Evolutionary conservation across 37 sponge, comb jelly and placozoan genomes (phyloP).

Genomic region (Mnemiopsis leidyi): DNA sequence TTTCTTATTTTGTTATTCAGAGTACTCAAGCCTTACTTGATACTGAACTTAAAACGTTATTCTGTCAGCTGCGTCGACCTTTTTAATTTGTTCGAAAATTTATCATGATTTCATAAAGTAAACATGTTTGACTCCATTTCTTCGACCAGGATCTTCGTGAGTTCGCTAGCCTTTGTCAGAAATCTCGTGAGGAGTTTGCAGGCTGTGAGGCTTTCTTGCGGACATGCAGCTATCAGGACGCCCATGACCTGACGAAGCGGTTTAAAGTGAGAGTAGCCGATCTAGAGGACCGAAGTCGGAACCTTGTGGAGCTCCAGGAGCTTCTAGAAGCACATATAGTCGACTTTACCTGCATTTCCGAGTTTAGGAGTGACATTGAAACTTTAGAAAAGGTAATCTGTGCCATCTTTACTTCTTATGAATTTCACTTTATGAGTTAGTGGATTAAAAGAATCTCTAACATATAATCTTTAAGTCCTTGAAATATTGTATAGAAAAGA

Average conservation of each 20-base stretch:
- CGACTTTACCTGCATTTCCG: conserved; percentile 77
- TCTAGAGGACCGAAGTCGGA: conserved; percentile 16
- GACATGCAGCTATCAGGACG: conserved; percentile 35
- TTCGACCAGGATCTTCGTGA: conserved; percentile 13
- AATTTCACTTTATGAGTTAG: too few relatives aligned
- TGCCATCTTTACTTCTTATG: too few relatives aligned
- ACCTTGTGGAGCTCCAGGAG: conserved; percentile 87
- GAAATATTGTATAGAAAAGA: too few relatives aligned
- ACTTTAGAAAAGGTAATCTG: conserved; percentile 58
- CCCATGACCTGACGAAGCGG: background rate
- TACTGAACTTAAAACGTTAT: too few relatives aligned
- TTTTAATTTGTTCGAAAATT: too few relatives aligned
- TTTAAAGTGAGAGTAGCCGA: conserved; percentile 11
- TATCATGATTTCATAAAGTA: too few relatives aligned
- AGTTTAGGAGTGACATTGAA: conserved; percentile 69
- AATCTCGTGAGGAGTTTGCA: conserved; percentile 64
- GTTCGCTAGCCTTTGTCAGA: conserved; percentile 56
- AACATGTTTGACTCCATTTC: too few relatives aligned
- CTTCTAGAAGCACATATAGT: conserved; percentile 80
- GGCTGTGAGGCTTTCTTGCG: conserved; percentile 66
- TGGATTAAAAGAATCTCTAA: too few relatives aligned
- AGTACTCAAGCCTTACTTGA: too few relatives aligned
- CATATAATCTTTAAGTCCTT: too few relatives aligned
- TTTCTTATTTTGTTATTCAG: too few relatives aligned
- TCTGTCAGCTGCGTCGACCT: too few relatives aligned